A percentile compares a stretch with the other conserved stretches of the same genome.
Conservation (phyloP, 2,797 vertebrate species). For the Podarcis siculus region DNA sequence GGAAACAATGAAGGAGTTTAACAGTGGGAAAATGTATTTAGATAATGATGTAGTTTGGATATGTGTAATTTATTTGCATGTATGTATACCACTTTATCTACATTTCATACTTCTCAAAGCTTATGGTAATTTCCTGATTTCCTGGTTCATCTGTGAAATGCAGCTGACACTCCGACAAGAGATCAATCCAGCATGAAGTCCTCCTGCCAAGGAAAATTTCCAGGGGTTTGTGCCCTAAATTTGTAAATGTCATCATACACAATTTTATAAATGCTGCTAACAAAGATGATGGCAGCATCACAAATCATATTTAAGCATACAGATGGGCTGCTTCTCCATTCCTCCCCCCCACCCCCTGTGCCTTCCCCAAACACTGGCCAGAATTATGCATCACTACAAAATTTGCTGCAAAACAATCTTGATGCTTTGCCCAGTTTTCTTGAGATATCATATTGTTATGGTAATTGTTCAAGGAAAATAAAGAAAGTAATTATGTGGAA, state of each 20-base stretch:
- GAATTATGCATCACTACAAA: background rate
- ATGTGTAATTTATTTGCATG: background rate
- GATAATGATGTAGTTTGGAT: background rate
- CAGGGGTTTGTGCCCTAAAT: background rate
- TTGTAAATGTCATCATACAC: background rate
- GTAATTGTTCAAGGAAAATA: conserved; percentile 12
- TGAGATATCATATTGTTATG: conserved; percentile 16
- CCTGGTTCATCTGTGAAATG: conserved; percentile 4
- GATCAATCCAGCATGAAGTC: background rate
- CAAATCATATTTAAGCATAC: background rate
- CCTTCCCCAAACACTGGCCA: background rate
- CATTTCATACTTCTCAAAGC: background rate
- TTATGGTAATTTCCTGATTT: conserved; percentile 7
- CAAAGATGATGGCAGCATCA: background rate
- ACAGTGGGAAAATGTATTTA: background rate
- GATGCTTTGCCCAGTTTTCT: background rate
- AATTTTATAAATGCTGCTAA: conserved; percentile 14
- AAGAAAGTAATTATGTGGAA: conserved; percentile 23
- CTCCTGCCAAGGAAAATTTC: background rate
- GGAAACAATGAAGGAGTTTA: background rate
- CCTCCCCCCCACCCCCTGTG: background rate
- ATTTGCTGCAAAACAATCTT: background rate
- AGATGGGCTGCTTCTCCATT: background rate
- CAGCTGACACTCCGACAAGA: background rate
- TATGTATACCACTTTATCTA: background rate